phyloP scores from a whole-genome alignment of 2,888 invertebrate genomes.

The Dryadula phaetusa region DNA sequence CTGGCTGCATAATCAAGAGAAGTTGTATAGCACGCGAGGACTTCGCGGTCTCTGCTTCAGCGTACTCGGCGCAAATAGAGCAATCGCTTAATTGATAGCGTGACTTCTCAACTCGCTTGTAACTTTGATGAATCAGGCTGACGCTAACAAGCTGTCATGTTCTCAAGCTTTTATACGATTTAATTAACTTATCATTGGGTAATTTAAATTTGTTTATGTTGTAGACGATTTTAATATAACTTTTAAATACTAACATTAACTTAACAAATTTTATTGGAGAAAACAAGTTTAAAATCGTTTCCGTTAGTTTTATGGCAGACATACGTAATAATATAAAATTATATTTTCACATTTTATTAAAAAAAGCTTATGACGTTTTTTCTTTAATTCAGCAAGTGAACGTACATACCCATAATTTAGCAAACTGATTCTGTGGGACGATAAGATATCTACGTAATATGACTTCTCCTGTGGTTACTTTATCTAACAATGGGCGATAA shows the following conservation, averaged over 20 bases:
- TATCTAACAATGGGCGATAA: slow-evolving; percentile 53
- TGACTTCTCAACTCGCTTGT: slow-evolving; percentile 42
- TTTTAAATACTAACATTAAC: background rate
- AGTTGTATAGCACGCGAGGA: slow-evolving; percentile 29
- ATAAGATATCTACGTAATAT: slow-evolving; percentile 21
- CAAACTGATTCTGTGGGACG: background rate
- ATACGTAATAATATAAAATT: too few relatives aligned
- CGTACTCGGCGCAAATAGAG: slow-evolving; percentile 34
- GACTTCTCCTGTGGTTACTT: slow-evolving; percentile 26
- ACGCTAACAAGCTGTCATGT: slow-evolving; percentile 41
- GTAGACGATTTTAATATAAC: background rate
- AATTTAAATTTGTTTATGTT: slow-evolving; percentile 7
- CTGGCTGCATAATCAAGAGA: slow-evolving; percentile 11
- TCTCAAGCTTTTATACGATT: slow-evolving; percentile 18
- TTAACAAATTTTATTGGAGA: too few relatives aligned
- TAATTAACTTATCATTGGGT: slow-evolving; percentile 21
- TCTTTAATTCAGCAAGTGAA: background rate
- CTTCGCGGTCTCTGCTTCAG: slow-evolving; percentile 28
- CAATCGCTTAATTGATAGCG: slow-evolving; percentile 41
- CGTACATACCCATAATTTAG: background rate
- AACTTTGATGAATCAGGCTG: slow-evolving; percentile 41
- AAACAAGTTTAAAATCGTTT: too few relatives aligned
- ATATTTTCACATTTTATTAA: too few relatives aligned
- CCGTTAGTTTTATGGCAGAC: too few relatives aligned
- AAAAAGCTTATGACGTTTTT: background rate